Percentiles rank a stretch among this genome's conserved stretches.
Conservation (phyloP, 2,797 vertebrate genomes). For the Lacerta bilineata region DNA sequence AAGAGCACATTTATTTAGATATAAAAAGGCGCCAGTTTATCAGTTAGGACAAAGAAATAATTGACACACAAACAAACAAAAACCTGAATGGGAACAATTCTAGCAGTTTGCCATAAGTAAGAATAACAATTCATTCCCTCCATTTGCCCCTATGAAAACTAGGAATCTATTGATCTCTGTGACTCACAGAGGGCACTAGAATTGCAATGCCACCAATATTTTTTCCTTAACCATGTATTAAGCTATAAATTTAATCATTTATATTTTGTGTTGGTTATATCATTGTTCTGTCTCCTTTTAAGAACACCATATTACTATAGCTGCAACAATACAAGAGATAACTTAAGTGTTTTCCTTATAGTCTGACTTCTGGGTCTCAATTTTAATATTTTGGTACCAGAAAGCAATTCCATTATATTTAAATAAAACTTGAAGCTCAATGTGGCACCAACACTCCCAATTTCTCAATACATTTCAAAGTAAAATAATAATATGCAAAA, state of each 20-base stretch:
- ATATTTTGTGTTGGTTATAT: not conserved
- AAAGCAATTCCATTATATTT: not conserved
- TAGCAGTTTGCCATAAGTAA: not conserved
- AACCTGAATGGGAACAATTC: not conserved
- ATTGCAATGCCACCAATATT: not conserved
- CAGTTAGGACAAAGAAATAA: slow-evolving; percentile 7
- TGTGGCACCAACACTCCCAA: not conserved
- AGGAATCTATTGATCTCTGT: not conserved
- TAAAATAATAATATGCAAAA: not conserved
- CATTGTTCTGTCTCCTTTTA: not conserved
- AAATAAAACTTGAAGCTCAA: not conserved
- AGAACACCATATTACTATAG: too few relatives aligned
- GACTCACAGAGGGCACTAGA: not conserved
- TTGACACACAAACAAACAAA: not conserved
- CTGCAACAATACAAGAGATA: not conserved
- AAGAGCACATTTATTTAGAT: slow-evolving; percentile 13
- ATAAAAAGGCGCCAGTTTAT: slow-evolving; percentile 9
- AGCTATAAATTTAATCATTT: not conserved
- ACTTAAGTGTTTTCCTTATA: not conserved
- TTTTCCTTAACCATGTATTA: not conserved
- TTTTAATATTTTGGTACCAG: not conserved
- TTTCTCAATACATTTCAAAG: not conserved
- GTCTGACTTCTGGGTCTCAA: not conserved
- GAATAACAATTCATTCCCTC: not conserved
- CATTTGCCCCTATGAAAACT: not conserved